Evolutionary conservation across 2,113 vertebrate species (phyloP).

Genomic region (Hucho hucho): DNA sequence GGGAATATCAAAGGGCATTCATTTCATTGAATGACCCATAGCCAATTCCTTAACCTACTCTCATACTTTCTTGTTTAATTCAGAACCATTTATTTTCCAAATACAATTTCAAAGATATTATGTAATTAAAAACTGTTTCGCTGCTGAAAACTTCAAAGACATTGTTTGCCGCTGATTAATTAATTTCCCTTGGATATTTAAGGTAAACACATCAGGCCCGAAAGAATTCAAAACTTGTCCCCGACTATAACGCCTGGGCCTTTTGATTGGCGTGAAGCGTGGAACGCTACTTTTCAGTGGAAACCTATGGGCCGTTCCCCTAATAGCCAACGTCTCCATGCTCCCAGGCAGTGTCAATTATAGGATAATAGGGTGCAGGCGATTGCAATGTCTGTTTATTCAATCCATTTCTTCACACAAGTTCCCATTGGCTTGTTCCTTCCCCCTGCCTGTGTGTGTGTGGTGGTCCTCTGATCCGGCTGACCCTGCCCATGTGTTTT

Average conservation of each 20-base stretch:
- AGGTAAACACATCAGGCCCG: slow-evolving; percentile 94
- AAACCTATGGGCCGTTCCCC: slow-evolving; percentile 74
- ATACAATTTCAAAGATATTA: slow-evolving; percentile 90
- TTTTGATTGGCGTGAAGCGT: slow-evolving; percentile 84
- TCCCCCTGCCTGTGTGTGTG: slow-evolving; percentile 84
- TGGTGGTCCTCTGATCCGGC: slow-evolving; percentile 97
- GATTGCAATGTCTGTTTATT: slow-evolving; percentile 95
- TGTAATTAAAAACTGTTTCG: slow-evolving; percentile 89
- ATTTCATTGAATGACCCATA: no score
- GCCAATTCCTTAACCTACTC: slow-evolving; percentile 79
- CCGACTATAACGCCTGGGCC: slow-evolving; percentile 73
- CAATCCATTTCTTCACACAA: slow-evolving; percentile 96
- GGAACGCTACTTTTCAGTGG: slow-evolving; percentile 75
- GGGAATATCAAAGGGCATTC: no score
- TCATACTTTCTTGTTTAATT: slow-evolving; percentile 85
- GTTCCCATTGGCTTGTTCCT: slow-evolving; percentile 88
- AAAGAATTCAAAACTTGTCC: slow-evolving; percentile 93
- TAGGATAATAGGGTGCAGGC: slow-evolving; percentile 96
- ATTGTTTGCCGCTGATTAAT: slow-evolving; percentile 89
- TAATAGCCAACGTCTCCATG: slow-evolving; percentile 83
- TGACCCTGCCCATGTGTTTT: slow-evolving; percentile 99
- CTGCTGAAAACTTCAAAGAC: slow-evolving; percentile 80
- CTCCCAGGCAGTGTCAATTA: slow-evolving; percentile 97
- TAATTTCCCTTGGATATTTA: slow-evolving; percentile 93
- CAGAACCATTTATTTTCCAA: slow-evolving; percentile 84